Evolutionary conservation across 2,113 vertebrate species (phyloP).

Genomic region (Casuarius casuarius): DNA sequence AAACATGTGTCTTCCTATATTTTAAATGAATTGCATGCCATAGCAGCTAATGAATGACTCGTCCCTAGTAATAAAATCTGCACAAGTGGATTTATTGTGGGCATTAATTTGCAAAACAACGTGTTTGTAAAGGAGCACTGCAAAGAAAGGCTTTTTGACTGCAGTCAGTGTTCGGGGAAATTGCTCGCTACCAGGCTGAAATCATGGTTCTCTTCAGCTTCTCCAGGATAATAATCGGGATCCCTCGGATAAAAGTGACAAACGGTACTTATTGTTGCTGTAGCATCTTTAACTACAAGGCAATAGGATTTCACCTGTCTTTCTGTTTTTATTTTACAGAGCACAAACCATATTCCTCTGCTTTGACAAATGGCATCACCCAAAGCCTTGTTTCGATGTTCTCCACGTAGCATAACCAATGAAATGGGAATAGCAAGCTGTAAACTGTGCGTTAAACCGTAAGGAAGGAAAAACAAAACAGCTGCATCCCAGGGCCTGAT

Average conservation of each 20-base stretch:
- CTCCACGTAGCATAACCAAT: not conserved
- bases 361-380: not conserved
- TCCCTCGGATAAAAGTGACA: not conserved
- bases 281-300: not conserved
- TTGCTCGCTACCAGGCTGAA: not conserved
- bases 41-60: not conserved
- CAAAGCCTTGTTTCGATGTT: not conserved
- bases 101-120: not conserved
- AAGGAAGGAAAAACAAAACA: not conserved
- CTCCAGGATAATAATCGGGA: not conserved
- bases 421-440: not conserved
- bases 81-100: not conserved
- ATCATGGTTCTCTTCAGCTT: not conserved
- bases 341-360: not conserved
- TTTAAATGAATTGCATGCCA: not conserved
- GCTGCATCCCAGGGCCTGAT: not conserved
- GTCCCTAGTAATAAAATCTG: not conserved
- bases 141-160: not conserved
- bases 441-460: not conserved
- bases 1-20: not conserved
- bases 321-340: not conserved
- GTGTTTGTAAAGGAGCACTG: not conserved
- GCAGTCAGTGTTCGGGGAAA: not conserved
- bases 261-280: not conserved
- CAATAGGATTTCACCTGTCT: not conserved